A percentile compares a stretch with the other conserved stretches of the same genome.
Conservation (phyloP, 2,888 invertebrate genomes). For the Ectemnius lituratus region DNA sequence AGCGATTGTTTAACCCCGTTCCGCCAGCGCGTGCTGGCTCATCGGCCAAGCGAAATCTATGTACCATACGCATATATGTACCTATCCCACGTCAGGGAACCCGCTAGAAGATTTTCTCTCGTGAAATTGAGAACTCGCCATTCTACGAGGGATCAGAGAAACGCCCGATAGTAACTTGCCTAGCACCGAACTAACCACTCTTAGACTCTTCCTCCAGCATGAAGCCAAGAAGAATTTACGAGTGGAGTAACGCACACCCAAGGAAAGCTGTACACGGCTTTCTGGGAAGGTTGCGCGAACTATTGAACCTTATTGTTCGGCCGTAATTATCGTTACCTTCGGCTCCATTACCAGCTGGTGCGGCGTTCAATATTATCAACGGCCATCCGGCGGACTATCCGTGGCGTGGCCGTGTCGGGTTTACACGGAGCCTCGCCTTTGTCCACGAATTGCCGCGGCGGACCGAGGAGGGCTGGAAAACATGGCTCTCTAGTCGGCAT, state of each 20-base stretch:
- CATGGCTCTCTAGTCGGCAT: background rate
- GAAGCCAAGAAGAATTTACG: background rate
- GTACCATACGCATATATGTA: too few relatives aligned
- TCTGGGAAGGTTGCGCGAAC: constrained; percentile 1
- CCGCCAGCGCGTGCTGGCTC: background rate
- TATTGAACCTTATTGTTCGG: constrained; percentile 13
- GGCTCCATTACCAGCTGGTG: constrained; percentile 24
- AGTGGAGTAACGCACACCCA: background rate
- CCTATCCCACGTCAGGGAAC: background rate
- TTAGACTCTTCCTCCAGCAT: background rate
- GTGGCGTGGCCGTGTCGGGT: constrained; percentile 36
- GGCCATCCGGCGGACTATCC: constrained; percentile 43
- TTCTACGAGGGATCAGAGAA: background rate
- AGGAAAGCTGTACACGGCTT: background rate
- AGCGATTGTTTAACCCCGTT: constrained; percentile 28
- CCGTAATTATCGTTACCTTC: constrained; percentile 38
- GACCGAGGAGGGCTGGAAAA: background rate
- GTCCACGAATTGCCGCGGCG: background rate
- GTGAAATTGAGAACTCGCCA: background rate
- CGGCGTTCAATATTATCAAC: constrained; percentile 31
- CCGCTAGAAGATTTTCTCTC: constrained; percentile 18
- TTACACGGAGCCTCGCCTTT: constrained; percentile 26
- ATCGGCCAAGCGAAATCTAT: too few relatives aligned
- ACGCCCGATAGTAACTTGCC: too few relatives aligned
- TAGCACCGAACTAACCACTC: too few relatives aligned